Evolutionary conservation across 2,113 vertebrate species (phyloP).

Genomic region (Dendrocopos noguchii): DNA sequence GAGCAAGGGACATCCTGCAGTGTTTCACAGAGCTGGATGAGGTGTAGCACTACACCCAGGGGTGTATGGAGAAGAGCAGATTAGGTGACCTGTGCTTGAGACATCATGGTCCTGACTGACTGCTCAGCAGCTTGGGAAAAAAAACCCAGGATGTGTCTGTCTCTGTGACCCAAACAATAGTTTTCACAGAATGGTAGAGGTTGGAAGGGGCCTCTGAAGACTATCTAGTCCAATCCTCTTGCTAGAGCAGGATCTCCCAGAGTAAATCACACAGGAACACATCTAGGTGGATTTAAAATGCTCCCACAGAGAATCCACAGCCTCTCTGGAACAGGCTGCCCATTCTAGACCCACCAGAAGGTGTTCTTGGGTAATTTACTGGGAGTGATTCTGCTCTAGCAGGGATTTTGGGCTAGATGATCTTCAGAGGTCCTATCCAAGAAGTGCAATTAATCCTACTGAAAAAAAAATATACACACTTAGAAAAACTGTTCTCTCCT

Average conservation of each 20-base stretch:
- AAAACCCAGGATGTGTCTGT: not conserved
- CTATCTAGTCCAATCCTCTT: no score
- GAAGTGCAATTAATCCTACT: not conserved
- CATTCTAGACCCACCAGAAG: no score
- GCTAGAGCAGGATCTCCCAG: no score
- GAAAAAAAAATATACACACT: not conserved
- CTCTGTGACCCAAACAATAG: not conserved
- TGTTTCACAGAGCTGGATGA: not conserved
- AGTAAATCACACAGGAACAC: no score
- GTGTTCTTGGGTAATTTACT: no score
- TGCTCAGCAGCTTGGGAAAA: not conserved
- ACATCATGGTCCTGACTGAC: not conserved
- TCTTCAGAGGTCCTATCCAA: no score
- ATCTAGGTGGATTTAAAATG: no score
- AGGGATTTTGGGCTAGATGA: no score
- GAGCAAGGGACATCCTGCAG: not conserved
- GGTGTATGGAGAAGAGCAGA: not conserved
- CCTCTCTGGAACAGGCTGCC: no score
- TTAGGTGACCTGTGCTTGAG: accelerated
- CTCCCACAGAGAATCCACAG: no score
- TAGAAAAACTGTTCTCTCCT: not conserved
- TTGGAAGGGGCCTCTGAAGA: no score
- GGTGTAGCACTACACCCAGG: not conserved
- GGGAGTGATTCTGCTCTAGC: no score
- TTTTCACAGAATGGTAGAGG: not conserved